phyloP scores from a whole-genome alignment of 2,888 invertebrate genomes.

The Pecten maximus region DNA sequence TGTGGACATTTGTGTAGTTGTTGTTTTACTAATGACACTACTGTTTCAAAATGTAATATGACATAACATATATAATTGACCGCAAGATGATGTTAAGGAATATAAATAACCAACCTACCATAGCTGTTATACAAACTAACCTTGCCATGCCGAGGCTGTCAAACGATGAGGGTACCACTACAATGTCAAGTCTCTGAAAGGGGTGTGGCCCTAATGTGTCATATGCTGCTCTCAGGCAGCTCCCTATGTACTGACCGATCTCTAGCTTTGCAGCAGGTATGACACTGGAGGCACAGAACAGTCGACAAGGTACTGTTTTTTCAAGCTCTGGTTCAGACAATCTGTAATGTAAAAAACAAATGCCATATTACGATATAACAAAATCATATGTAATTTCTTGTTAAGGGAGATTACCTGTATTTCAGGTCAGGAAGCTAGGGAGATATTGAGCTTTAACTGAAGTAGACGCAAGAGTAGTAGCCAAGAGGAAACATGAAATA shows the following conservation, averaged over 20 bases:
- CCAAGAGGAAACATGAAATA: no score
- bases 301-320: slow-evolving; percentile 63
- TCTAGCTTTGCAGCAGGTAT: background rate
- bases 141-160: slow-evolving; percentile 78
- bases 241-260: slow-evolving; percentile 68
- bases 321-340: background rate
- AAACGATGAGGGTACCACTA: slow-evolving; percentile 80
- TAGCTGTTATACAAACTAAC: slow-evolving; percentile 54
- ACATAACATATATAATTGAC: background rate
- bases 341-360: background rate
- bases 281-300: slow-evolving; percentile 57
- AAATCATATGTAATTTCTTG: no score
- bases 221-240: slow-evolving; percentile 70
- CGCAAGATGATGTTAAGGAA: background rate
- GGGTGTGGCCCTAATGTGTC: slow-evolving; percentile 80
- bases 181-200: slow-evolving; percentile 80
- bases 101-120: background rate
- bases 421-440: background rate
- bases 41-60: background rate
- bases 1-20: slow-evolving; percentile 58
- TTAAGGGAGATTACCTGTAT: background rate
- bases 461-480: no score
- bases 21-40: no score
- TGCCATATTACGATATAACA: background rate
- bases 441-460: background rate